phyloP scores from a whole-genome alignment of 1,140 invertebrate genomes.

The Thaumatotibia leucotreta region DNA sequence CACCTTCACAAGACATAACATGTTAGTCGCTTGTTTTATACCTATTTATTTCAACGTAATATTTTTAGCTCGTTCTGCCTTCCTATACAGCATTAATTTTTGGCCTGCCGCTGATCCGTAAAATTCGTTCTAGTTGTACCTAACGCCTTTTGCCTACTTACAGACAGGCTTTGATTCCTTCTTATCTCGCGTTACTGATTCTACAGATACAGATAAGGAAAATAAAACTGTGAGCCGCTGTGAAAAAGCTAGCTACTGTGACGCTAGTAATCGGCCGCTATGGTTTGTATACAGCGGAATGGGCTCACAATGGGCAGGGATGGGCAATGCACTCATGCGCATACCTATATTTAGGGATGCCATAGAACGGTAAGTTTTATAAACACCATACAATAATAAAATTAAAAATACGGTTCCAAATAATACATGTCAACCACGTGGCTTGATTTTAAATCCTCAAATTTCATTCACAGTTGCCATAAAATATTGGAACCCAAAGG shows the following conservation, averaged over 20 bases:
- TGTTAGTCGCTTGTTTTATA: too few relatives aligned
- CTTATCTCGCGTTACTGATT: background rate
- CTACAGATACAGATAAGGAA: constrained; percentile 77
- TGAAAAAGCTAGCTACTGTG: constrained; percentile 73
- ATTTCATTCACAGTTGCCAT: constrained; percentile 74
- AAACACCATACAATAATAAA: background rate
- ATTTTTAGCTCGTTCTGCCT: too few relatives aligned
- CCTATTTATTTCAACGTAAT: too few relatives aligned
- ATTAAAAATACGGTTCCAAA: background rate
- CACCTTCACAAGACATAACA: too few relatives aligned
- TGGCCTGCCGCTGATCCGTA: too few relatives aligned
- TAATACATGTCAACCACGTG: background rate
- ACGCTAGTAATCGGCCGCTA: constrained; percentile 79
- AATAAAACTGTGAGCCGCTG: constrained; percentile 44
- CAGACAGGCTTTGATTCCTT: too few relatives aligned
- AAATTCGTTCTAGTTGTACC: too few relatives aligned
- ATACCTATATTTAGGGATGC: constrained; percentile 85
- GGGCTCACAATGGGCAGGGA: constrained; percentile 91
- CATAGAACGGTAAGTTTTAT: constrained; percentile 77
- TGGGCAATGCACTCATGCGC: constrained; percentile 81
- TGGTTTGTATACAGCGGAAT: constrained; percentile 94
- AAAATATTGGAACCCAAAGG: constrained; percentile 80
- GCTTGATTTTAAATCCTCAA: background rate
- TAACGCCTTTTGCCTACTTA: background rate
- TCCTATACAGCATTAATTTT: too few relatives aligned